Evolutionary conservation across 2,797 vertebrate genomes (phyloP).

Genomic region (Lophotriccus pileatus): DNA sequence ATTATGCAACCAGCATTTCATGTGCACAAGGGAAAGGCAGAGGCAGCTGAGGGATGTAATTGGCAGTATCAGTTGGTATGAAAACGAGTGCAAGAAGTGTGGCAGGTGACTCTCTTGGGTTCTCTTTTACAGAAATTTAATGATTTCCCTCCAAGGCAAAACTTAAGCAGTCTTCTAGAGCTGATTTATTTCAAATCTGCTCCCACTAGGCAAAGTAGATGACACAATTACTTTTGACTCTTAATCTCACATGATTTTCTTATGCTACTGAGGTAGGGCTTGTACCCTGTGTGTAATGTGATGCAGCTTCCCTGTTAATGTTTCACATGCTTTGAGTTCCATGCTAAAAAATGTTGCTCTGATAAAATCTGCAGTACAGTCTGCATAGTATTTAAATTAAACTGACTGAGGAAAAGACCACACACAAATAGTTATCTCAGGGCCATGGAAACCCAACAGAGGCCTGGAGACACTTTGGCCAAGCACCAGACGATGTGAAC

Average conservation of each 20-base stretch:
- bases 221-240: background rate
- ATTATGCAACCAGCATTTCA: background rate
- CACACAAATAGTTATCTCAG: background rate
- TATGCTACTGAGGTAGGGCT: background rate
- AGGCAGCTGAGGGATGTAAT: background rate
- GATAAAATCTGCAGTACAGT: background rate
- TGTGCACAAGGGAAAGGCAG: background rate
- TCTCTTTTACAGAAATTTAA: background rate
- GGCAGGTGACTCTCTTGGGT: background rate
- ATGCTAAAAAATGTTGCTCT: background rate
- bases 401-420: background rate
- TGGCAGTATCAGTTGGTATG: background rate
- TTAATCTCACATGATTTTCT: background rate
- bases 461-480: background rate
- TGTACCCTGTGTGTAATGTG: background rate
- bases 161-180: background rate
- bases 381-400: background rate
- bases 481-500: background rate
- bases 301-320: fast-evolving
- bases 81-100: background rate
- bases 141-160: background rate
- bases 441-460: background rate
- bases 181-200: background rate
- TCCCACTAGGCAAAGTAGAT: background rate
- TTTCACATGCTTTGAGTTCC: background rate